Evolutionary conservation across 2,797 vertebrate genomes (phyloP), one percentile per base, ranked within the genome.

Genomic region (Pangasius djambal): DNA sequence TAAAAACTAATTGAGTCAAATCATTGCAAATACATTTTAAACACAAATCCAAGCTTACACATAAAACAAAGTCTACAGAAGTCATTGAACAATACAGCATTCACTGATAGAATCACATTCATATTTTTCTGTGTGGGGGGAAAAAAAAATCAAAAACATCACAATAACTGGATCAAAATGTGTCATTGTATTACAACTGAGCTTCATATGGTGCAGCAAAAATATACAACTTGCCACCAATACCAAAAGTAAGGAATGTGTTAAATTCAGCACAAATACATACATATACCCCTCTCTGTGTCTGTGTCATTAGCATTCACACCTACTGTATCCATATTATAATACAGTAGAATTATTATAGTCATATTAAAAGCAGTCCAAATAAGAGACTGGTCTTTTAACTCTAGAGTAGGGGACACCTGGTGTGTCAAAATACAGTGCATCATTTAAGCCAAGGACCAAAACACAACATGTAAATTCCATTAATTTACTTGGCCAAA

Each of bases 61-160:
- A 86, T 52, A 82, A 55, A 78, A 67, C 16, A 81, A 74, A 87
- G n/a, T 48, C n/a, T 50, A 63, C 48, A 52, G 81, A 89, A 44
- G 74, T 63, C n/a, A 67, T 67, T 84, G 31, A 85, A 83, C 88
- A 88, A 84, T 85, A 77, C 67, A 90, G 83, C 78, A 86, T 89
- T 89, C 61, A 89, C 83, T 74, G 52, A 88, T 15, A 75, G 57
- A 65, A 87, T 90, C 88, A 92, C 90, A 92, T 91, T 91, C 83
- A 78, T 83, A 65, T 52, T 84, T 52, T 67, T 61, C 4, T 81
- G 34, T n/a, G 16, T 44, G 28, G 20, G 25, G 10, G 1, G 1
- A 5, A 40, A 59, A 57, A 52, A 10, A 89, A 86, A 48, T 83
- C 52, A 72, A 87, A 89, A 52, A 74, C 20, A 63, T 78, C 69